Base-by-base conservation (phyloP, 2,888 invertebrate species). In the Achlya flavicornis region DNA sequence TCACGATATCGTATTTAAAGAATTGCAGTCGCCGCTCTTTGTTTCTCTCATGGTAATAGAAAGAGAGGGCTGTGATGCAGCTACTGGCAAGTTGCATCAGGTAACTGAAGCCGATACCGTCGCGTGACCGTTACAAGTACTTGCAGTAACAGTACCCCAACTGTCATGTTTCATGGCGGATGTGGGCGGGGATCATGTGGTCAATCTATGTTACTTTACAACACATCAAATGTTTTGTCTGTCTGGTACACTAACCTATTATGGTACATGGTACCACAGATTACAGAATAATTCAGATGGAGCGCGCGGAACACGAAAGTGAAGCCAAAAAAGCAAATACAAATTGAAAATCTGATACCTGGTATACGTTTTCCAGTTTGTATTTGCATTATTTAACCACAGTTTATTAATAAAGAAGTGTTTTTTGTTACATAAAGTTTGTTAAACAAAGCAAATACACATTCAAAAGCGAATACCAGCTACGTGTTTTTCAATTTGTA, bases 171-270 rank as follows among this genome's bases (percentile, higher is more conserved):
- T 16, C 19, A 53, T 19, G 53, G 41, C 77, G 75, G 75, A 75
- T 73, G 73, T 76, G 77, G 77, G 77, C 75, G 75, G 53, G 66
- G 64, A 69, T 58, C 46, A 16, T 59, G 33, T 69, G 65, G 71
- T 71, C 66, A 68, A 74, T 64, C 65, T 59, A 58, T 64, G 19
- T 53, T 19, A 14, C 12, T 14, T 53, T 19, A 14, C 12, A 4
- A 43, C 14, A 41, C 41, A 48, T 48, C 4, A 16, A 19, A 19
- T 19, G 53, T 53, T 53, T 53, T 53, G 53, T 53, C 8, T 53
- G 53, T 53, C 16, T 53, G 53, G 19, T 53, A 3, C 53, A 53
- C 53, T 53, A 12, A 19, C 16, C 19, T 16, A 16, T 53, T 19
- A 19, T 53, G 53, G 19, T n/a, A n/a, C n/a, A n/a, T n/a, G n/a